Evolutionary conservation across 2,113 vertebrate genomes (phyloP).

Genomic region (Oreochromis niloticus): DNA sequence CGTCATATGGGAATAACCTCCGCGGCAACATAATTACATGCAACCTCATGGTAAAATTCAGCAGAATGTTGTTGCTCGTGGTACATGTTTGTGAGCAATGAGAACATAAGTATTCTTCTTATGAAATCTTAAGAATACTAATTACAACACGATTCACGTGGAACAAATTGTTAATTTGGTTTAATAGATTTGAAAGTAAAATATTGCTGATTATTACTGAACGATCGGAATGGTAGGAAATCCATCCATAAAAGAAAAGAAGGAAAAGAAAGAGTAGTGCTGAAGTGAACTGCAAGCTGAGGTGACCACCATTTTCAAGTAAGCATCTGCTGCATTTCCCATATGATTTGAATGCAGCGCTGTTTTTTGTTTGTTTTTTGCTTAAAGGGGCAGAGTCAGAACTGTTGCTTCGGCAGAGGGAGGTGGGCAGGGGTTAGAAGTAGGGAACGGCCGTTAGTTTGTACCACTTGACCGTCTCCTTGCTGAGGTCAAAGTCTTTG

Average conservation of each 20-base stretch:
- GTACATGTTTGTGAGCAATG: not conserved
- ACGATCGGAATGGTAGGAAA: not conserved
- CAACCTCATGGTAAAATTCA: not conserved
- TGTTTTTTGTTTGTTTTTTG: not conserved
- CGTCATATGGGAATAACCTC: constrained; percentile 5
- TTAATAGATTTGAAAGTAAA: not conserved
- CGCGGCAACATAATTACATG: not conserved
- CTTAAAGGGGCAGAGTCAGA: not conserved
- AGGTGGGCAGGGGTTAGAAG: constrained; percentile 63
- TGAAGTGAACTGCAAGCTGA: not conserved
- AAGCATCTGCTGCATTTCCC: not conserved
- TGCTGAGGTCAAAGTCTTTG: constrained; percentile 94
- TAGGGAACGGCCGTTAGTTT: constrained; percentile 84
- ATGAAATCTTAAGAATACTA: not conserved
- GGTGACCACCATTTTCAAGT: constrained; percentile 26
- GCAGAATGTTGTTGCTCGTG: not conserved
- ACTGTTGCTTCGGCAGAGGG: not conserved
- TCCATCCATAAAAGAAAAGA: not conserved
- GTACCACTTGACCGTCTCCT: constrained; percentile 96
- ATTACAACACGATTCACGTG: not conserved
- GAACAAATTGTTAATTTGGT: not conserved
- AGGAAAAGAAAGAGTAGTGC: not conserved
- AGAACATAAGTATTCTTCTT: not conserved
- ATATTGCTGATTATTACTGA: not conserved
- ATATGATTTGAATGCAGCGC: constrained; percentile 10